phyloP scores from a whole-genome alignment of 2,797 vertebrate species.

The Monodelphis domestica region DNA sequence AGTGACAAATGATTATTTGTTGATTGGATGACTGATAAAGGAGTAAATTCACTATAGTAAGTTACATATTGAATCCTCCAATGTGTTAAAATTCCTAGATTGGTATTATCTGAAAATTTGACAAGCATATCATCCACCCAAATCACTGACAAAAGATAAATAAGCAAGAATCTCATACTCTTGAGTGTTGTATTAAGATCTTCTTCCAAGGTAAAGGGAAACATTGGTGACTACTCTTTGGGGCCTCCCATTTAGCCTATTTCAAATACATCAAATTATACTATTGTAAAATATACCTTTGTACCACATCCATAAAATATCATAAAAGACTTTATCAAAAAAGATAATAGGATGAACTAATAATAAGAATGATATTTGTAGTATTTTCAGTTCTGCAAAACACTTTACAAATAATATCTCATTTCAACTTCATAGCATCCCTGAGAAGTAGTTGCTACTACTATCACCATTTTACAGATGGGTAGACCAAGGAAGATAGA shows the following conservation, averaged over 20 bases:
- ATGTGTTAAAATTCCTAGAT: not conserved
- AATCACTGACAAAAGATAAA: not conserved
- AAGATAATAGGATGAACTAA: not conserved
- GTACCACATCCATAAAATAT: not conserved
- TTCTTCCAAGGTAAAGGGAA: not conserved
- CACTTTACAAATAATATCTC: not conserved
- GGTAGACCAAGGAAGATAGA: not conserved
- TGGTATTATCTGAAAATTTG: not conserved
- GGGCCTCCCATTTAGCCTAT: not conserved
- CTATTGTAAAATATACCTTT: not conserved
- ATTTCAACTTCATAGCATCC: not conserved
- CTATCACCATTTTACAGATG: not conserved
- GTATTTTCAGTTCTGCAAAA: not conserved
- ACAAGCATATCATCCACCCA: not conserved
- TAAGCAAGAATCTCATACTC: not conserved
- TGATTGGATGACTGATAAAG: not conserved
- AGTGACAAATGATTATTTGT: not conserved
- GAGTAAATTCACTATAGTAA: not conserved
- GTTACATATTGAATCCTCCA: not conserved
- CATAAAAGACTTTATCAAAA: not conserved
- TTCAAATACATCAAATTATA: not conserved
- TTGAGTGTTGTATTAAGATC: not conserved
- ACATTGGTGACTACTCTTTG: not conserved
- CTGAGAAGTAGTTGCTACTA: not conserved
- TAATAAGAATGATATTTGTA: not conserved